These are phyloP conservation scores for Cottoperca gobio DNA, from an alignment of 2,797 vertebrate genomes.

Conservation along the genomic window DNA sequence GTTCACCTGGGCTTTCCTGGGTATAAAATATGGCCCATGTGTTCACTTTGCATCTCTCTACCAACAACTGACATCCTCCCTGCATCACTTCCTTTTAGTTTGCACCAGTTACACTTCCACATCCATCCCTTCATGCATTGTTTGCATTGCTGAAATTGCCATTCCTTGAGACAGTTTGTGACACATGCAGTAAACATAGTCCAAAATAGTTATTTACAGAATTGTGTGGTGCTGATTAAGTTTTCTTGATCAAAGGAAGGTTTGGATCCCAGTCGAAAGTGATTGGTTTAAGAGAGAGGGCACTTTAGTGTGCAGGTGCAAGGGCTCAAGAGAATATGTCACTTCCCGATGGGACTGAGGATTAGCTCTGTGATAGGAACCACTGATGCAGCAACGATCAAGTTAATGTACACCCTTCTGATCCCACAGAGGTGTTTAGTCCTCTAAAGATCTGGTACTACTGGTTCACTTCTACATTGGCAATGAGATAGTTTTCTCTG, in stretches of 20 bases:
- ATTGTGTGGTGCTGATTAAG: background rate
- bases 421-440: background rate
- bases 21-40: background rate
- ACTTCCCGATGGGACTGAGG: background rate
- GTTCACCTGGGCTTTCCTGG: background rate
- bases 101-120: background rate
- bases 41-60: background rate
- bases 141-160: background rate
- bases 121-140: background rate
- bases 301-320: background rate
- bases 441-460: background rate
- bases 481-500: background rate
- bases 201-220: background rate
- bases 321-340: background rate
- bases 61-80: background rate
- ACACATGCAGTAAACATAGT: conserved; percentile 1
- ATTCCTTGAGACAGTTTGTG: background rate
- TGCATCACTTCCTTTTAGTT: background rate
- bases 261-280: conserved; percentile 9
- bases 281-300: background rate
- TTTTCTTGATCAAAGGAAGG: conserved; percentile 11
- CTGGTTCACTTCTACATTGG: background rate
- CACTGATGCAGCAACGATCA: background rate
- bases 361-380: background rate
- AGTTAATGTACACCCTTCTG: background rate